Evolutionary conservation across 2,113 vertebrate species (phyloP).

Genomic region (Anser brachyrhynchus): DNA sequence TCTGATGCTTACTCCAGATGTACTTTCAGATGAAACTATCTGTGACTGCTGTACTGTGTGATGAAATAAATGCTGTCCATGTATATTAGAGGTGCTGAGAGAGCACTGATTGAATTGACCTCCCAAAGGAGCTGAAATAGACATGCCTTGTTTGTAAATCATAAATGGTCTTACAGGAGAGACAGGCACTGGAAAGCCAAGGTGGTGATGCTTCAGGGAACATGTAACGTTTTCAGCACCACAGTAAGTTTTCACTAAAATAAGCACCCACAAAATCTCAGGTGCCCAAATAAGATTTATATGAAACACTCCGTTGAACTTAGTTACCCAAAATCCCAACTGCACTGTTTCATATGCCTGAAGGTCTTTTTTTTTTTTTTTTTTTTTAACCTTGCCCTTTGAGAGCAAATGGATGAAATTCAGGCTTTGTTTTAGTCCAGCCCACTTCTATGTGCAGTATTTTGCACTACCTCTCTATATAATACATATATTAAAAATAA

Average conservation of each 20-base stretch:
- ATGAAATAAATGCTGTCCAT: conserved; percentile 33
- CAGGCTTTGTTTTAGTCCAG: neutral
- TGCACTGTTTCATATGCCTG: neutral
- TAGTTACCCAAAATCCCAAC: neutral
- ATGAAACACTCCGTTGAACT: neutral
- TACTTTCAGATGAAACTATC: conserved; percentile 34
- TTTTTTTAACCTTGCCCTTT: neutral
- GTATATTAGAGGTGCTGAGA: neutral
- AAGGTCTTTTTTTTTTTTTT: neutral
- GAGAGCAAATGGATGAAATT: neutral
- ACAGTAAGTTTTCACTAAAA: neutral
- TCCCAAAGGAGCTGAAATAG: neutral
- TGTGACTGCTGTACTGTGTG: conserved; percentile 18
- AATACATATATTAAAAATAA: neutral
- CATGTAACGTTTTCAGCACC: neutral
- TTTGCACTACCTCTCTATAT: neutral
- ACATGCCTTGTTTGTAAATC: conserved; percentile 50
- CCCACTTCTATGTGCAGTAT: neutral
- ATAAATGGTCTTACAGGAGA: conserved; percentile 21
- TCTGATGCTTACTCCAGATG: conserved; percentile 56
- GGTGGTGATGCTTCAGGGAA: neutral
- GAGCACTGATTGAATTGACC: neutral
- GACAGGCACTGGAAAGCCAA: neutral
- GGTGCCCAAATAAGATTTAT: neutral
- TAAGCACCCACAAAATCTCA: neutral